Evolutionary conservation across 2,113 vertebrate species (phyloP).

Genomic region (Rallus limicola): DNA sequence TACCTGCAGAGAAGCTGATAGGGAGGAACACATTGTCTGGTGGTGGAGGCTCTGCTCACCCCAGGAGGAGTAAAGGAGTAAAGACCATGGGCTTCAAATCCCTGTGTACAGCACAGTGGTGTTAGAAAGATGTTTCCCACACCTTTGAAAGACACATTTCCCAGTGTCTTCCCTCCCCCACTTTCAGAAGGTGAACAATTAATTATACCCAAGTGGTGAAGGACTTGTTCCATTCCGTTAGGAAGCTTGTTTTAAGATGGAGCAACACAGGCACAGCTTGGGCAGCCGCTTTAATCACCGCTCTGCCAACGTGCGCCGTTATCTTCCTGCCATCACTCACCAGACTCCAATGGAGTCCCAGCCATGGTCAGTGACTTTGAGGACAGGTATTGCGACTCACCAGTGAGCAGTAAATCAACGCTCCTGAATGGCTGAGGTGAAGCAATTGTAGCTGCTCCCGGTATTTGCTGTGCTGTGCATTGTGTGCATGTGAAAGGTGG

Average conservation of each 20-base stretch:
- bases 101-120: too few relatives aligned
- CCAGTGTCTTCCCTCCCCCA: background rate
- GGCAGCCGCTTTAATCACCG: background rate
- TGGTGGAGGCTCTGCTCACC: background rate
- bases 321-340: background rate
- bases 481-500: accelerated
- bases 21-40: background rate
- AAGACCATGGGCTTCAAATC: background rate
- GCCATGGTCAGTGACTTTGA: background rate
- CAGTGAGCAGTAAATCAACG: background rate
- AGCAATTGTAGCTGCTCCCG: background rate
- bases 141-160: background rate
- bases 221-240: background rate
- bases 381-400: background rate
- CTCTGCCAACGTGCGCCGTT: background rate
- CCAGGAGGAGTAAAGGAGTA: background rate
- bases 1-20: accelerated
- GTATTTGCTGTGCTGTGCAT: background rate
- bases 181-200: background rate
- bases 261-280: background rate
- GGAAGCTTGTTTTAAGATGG: background rate
- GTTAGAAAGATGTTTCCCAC: too few relatives aligned
- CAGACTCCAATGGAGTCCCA: background rate
- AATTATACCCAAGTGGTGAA: background rate
- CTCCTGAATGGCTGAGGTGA: background rate